Percentiles rank a stretch among this genome's conserved stretches.
Conservation (phyloP, 2,797 vertebrate genomes). For the Phaenicophaeus curvirostris region DNA sequence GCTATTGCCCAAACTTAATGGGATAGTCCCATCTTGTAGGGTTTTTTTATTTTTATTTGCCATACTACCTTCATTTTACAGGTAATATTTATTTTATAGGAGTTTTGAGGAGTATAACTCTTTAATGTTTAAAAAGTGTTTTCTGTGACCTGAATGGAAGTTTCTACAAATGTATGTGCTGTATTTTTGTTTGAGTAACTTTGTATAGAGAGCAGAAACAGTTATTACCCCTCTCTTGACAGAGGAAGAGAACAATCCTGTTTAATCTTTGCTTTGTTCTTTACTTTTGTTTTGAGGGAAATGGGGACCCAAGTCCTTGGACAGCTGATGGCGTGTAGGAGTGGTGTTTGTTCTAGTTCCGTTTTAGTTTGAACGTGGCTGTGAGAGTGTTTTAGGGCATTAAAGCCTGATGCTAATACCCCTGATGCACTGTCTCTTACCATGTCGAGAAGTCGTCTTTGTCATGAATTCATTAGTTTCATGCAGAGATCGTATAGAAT, state of each 20-base stretch:
- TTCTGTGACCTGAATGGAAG: not conserved
- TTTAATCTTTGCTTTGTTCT: not conserved
- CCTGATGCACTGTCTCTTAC: not conserved
- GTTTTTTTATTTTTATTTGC: not conserved
- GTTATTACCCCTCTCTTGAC: not conserved
- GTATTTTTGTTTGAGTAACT: not conserved
- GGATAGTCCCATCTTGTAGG: not conserved
- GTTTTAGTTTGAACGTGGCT: conserved; percentile 33
- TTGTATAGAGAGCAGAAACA: not conserved
- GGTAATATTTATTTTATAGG: not conserved
- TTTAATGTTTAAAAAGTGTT: not conserved
- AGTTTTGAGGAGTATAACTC: not conserved
- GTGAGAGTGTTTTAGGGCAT: conserved; percentile 26
- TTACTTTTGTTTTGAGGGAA: not conserved
- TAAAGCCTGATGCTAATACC: conserved; percentile 45
- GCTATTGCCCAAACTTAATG: not conserved
- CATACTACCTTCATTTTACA: not conserved
- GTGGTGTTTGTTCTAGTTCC: not conserved
- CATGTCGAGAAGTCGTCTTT: conserved; percentile 43
- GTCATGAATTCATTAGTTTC: conserved; percentile 72
- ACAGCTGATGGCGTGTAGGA: not conserved
- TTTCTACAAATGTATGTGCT: not conserved
- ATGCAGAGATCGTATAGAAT: conserved; percentile 62
- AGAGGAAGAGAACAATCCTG: not conserved
- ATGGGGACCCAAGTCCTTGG: not conserved